These are phyloP conservation scores for Dendronephthya gigantea DNA, from an alignment of 64 coral and sea anemone species.

Conservation along the genomic window DNA sequence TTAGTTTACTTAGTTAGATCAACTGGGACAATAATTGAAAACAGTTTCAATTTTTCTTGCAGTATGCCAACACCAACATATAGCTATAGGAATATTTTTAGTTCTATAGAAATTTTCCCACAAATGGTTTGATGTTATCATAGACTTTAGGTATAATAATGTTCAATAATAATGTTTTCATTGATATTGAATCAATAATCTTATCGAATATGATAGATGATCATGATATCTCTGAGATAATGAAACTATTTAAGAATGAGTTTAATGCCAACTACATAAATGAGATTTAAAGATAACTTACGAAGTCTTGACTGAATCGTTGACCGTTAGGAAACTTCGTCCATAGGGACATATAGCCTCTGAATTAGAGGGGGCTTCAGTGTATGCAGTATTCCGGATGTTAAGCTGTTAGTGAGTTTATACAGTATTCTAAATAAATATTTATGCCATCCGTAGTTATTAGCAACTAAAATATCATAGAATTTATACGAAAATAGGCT, in stretches of 20 bases:
- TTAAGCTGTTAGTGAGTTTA: neutral
- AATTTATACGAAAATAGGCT: neutral
- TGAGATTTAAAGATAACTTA: neutral
- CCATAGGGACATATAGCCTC: neutral
- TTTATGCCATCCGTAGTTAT: neutral
- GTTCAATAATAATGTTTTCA: too few species aligned
- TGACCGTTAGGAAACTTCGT: neutral
- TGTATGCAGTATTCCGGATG: neutral
- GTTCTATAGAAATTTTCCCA: neutral
- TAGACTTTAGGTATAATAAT: neutral
- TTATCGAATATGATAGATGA: neutral
- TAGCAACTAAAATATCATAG: neutral
- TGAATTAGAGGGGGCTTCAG: neutral
- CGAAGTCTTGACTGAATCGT: neutral
- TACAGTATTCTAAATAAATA: neutral
- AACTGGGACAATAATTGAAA: too few species aligned
- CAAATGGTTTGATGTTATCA: neutral
- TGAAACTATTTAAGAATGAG: neutral
- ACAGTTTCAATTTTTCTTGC: too few species aligned
- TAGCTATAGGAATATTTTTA: too few species aligned
- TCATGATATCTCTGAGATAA: neutral
- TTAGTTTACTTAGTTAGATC: too few species aligned
- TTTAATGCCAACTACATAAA: neutral
- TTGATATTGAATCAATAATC: neutral
- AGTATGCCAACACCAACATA: too few species aligned